Base-by-base conservation (phyloP, 2,797 vertebrate species). In the Siniperca obscura region DNA sequence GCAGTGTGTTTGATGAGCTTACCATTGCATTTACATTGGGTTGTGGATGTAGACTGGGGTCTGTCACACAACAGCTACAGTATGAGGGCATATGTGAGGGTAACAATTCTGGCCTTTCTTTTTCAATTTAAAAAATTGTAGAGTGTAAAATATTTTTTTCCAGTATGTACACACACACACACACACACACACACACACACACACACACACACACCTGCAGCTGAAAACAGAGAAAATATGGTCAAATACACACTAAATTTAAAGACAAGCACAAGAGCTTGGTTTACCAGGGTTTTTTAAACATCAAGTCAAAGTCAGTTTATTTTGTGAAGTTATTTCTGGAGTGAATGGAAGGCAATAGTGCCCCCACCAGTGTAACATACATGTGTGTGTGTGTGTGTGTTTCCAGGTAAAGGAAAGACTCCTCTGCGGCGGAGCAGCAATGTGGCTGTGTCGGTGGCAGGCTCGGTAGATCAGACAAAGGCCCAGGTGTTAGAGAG, bases 351-450 rank as follows among this genome's bases (percentile, higher is more conserved):
- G 21, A 48, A 38, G 10, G 5, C 4, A 42, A 52, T 19, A 17
- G 11, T 48, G 22, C 36, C 55, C 14, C 6, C 44, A 36, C 7
- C 30, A n/a, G 16, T 68, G 6, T 70, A 6, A 80, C 27, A n/a
- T n/a, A 5, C 22, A 22, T 70, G 36, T 38, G 36, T 38, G 21
- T 83, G 25, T 53, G 34, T 72, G 21, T 83, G 25, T 53, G 34
- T 72, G 17, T 80, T 57, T 78, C 22, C 87, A 91, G 98, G 98
- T 81, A 99, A 99, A 97, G 98, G 98, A 83, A 99, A 99, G 94
- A 97, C 97, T 21, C 98, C 98, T 1, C 92, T 99, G 79, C 95
- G 98, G 76, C 91, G 96, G 76, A 95, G 95, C 62, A 87, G 84
- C 81, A 83, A 56, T 0, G 30, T 50, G 9, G 40, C 85, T 2